Base-by-base conservation (phyloP, 2,888 invertebrate genomes). In the Orthosia cruda region DNA sequence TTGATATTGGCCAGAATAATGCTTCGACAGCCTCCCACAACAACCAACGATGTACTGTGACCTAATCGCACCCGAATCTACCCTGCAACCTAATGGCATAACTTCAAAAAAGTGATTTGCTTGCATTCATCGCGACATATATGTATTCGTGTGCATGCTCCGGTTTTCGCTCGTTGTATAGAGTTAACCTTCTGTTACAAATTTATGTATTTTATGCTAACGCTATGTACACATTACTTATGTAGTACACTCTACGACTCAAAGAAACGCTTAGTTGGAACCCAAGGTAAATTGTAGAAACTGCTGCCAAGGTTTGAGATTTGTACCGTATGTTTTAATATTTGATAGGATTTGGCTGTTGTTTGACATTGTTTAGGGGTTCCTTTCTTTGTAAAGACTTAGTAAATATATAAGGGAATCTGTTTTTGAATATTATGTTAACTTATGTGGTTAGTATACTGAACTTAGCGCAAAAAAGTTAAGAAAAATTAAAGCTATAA, bases 201-300 rank as follows among this genome's bases (percentile, higher is more conserved):
- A 26, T 26, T 26, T 26, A 26, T 78, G 40, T 15, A 15, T 45
- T 78, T 45, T 78, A 50, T 45, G 71, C 49, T 71, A 67, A 66
- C 40, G 47, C 47, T 70, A 59, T 59, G 47, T 74, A 40, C 62
- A 32, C 69, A 84, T 84, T 81, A 81, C 67, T 64, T 81, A 81
- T 81, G 85, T 70, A 81, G 59, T 65, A 80, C 68, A 80, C 80
- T 74, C 76, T 70, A 66, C 69, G 81, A 81, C 81, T 84, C 74
- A 67, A 84, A 76, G 84, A 81, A 2, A 81, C 63, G 81, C 63
- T 84, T 81, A 75, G 63, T 65, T 78, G 64, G 55, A 65, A 78
- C 49, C 65, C 65, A 49, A 23, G n/a, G 67, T 63, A 68, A 83
- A 74, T 83, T 73, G 61, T 84, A 26, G 3, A 1, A 26, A 26